These are phyloP conservation scores for Cryptocephalus primarius DNA, from an alignment of 2,888 invertebrate species.

Conservation along the genomic window DNA sequence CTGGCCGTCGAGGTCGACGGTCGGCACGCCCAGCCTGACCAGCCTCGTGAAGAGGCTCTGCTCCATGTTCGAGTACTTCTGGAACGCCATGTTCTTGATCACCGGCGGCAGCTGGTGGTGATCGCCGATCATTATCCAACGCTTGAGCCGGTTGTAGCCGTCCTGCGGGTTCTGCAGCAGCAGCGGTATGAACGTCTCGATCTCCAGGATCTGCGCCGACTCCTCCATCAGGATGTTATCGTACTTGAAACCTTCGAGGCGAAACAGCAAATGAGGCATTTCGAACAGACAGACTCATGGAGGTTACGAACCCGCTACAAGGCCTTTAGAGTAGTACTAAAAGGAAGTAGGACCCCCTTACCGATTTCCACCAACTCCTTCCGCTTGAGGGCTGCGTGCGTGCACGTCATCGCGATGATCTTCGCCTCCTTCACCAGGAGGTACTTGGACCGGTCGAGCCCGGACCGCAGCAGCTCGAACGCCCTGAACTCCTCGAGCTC, in stretches of 20 bases:
- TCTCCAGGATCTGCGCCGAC: slow-evolving; percentile 96
- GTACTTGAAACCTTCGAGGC: slow-evolving; percentile 68
- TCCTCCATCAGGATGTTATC: slow-evolving; percentile 99
- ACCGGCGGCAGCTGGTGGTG: slow-evolving; percentile 99
- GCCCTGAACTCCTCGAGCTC: slow-evolving; percentile 97
- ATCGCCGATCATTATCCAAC: slow-evolving; percentile 99
- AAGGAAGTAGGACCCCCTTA: slow-evolving; percentile 31
- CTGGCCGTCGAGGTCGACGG: slow-evolving; percentile 94
- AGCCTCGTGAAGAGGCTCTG: slow-evolving; percentile 95
- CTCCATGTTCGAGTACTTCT: slow-evolving; percentile 99
- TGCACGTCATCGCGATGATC: slow-evolving; percentile 99
- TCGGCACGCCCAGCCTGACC: slow-evolving; percentile 92
- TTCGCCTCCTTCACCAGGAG: slow-evolving; percentile 96
- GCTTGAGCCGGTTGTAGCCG: slow-evolving; percentile 87
- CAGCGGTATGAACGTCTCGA: slow-evolving; percentile 98
- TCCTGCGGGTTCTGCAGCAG: slow-evolving; percentile 97
- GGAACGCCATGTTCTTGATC: slow-evolving; percentile 99
- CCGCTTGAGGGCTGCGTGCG: slow-evolving; percentile 94
- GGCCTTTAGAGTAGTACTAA: too few relatives aligned
- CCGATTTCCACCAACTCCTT: slow-evolving; percentile 91
- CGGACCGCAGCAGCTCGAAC: slow-evolving; percentile 91
- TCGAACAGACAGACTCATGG: neutral
- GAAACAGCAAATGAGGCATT: too few relatives aligned
- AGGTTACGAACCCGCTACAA: too few relatives aligned
- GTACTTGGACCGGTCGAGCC: slow-evolving; percentile 92